These are phyloP conservation scores for Periophthalmus modestus DNA, from an alignment of 2,113 vertebrate genomes.

Conservation along the genomic window DNA sequence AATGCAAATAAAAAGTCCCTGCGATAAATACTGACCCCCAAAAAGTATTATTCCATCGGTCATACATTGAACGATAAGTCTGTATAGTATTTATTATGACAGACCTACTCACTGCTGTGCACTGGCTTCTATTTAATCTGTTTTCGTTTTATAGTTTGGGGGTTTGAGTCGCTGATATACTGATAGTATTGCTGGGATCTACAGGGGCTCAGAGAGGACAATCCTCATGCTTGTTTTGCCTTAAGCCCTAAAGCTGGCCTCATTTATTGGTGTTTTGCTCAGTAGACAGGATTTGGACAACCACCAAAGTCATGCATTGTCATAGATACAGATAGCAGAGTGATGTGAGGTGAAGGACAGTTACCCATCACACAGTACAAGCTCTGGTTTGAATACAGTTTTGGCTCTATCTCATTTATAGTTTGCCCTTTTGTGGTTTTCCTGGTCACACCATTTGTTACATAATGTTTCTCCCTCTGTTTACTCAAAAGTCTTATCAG, in stretches of 20 bases:
- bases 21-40: too few relatives aligned
- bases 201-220: slow-evolving; percentile 31
- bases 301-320: slow-evolving; percentile 2
- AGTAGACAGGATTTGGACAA: slow-evolving; percentile 14
- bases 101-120: background rate
- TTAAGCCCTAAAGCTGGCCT: slow-evolving; percentile 53
- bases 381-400: slow-evolving; percentile 3
- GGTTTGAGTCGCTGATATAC: background rate
- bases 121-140: background rate
- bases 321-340: slow-evolving; percentile 8
- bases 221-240: slow-evolving; percentile 44
- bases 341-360: slow-evolving; percentile 15
- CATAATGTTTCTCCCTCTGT: slow-evolving; percentile 36
- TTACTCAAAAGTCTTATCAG: slow-evolving; percentile 56
- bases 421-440: slow-evolving; percentile 20
- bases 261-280: slow-evolving; percentile 20
- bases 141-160: background rate
- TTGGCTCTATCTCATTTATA: slow-evolving; percentile 49
- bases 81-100: too few relatives aligned
- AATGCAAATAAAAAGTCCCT: too few relatives aligned
- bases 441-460: slow-evolving; percentile 24
- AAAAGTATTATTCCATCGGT: too few relatives aligned
- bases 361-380: slow-evolving; percentile 1
- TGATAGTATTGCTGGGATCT: background rate
- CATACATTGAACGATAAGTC: too few relatives aligned